Evolutionary conservation across 2,888 invertebrate genomes (phyloP), one percentile per base, ranked within the genome.

Genomic region (Drosophila nigricruria): DNA sequence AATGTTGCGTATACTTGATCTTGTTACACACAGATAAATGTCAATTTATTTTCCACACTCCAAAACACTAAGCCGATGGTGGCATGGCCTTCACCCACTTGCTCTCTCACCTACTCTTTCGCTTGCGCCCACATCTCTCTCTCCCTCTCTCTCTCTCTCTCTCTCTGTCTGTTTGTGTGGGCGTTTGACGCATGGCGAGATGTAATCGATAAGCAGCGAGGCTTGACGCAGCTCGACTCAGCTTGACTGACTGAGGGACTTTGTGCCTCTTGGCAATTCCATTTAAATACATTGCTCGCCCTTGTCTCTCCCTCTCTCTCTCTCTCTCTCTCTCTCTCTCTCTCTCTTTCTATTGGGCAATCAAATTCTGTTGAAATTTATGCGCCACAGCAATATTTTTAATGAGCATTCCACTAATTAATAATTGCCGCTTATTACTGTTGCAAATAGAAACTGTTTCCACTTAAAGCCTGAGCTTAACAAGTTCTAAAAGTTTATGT

Each of bases 21-120:
- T 86, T 89, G 82, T 86, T 86, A 89, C 80, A 88, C 73, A 70
- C 80, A 89, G 86, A 88, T 86, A 86, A 86, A 87, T 88, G 86
- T 86, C 89, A 86, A 86, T 86, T 86, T 87, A 84, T 89, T 88
- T 88, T 76, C 88, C 85, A 88, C 88, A 86, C 85, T 89, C 88
- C 74, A 87, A 62, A 79, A 72, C 88, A 81, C 84, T 87, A 85
- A 89, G 84, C 88, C 81, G 70, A 56, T 66, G 71, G 14, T 61
- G 75, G 72, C 76, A 16, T 59, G 76, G 72, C 76, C 83, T 79
- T 80, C 83, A 70, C 38, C 27, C 42, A 16, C 36, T 40, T n/a
- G 5, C 10, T 42, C 36, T 12, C 23, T 49, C 45, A 16, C 5
- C 14, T 25, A 20, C 32, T n/a, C 8, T n/a, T 18, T 20, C 12